Evolutionary conservation across 2,113 vertebrate genomes (phyloP), one percentile per base, ranked within the genome.

Genomic region (Ariopsis seemanni): DNA sequence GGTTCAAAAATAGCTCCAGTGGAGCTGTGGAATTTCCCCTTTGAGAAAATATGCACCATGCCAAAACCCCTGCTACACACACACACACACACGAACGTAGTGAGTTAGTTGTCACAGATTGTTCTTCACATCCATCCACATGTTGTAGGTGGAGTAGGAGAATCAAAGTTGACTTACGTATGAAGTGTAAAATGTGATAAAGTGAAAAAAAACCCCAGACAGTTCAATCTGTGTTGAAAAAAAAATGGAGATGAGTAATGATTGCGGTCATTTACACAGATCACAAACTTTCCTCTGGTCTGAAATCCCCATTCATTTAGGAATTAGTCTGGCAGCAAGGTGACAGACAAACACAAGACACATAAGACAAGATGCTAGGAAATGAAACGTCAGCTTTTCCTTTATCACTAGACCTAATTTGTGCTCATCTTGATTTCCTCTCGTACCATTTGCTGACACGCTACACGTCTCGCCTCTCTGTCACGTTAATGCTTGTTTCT

Each of bases 21-120:
- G 57, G 42, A 74, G 84, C 60, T 71, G 42, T 88, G 87, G 75
- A 90, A 90, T 87, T 86, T 89, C 85, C 87, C 74, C 85, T 82
- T 78, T 77, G 78, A 67, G 82, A 75, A 86, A 83, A 89, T 14
- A 20, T 58, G 81, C 42, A 67, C 50, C 89, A 85, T 60, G 78
- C 52, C 83, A 87, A 82, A 87, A 75, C 25, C 74, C 69, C 52
- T 71, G 71, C 67, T 75, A 82, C 60, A 82, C 58, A 53, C 75
- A 90, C 85, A 85, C 60, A 20, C 89, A 81, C 75, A 34, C 58
- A 50, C 22, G 42, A 20, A n/a, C 77, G 62, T 48, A 82, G 34
- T 12, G 52, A 62, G 30, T 77, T 79, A 42, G 11, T 71, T 20
- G 53, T 50, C 53, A 57, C 65, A 55, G 6, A 30, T 48, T 11